phyloP scores from a whole-genome alignment of 2,797 vertebrate species.

The Urosaurus nigricauda region DNA sequence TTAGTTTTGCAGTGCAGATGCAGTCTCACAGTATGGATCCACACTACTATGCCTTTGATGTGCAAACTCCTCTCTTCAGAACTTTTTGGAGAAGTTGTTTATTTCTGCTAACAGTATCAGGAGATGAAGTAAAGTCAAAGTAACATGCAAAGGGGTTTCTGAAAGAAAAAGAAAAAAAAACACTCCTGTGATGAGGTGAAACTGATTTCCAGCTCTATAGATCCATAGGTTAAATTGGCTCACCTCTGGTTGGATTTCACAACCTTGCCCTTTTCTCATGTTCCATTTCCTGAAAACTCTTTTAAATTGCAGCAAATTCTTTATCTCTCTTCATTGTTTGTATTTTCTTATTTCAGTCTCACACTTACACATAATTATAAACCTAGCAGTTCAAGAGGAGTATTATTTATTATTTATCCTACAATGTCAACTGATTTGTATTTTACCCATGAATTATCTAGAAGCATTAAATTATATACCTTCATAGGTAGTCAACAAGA shows the following conservation, averaged over 20 bases:
- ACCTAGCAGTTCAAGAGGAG: constrained; percentile 72
- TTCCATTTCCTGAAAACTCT: constrained; percentile 62
- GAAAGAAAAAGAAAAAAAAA: neutral
- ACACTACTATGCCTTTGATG: neutral
- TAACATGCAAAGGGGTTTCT: too few species aligned
- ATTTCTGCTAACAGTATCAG: neutral
- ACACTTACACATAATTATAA: constrained; percentile 75
- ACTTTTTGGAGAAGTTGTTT: constrained; percentile 3
- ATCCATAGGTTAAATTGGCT: neutral
- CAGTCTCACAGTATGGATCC: neutral
- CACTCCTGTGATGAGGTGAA: neutral
- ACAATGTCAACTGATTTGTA: constrained; percentile 68
- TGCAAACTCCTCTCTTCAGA: neutral
- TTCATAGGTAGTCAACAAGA: constrained; percentile 70
- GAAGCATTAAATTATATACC: constrained; percentile 76
- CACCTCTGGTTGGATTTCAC: constrained; percentile 34
- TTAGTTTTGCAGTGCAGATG: too few species aligned
- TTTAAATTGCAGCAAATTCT: constrained; percentile 62
- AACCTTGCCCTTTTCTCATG: constrained; percentile 48
- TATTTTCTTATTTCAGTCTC: constrained; percentile 62
- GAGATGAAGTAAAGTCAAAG: neutral
- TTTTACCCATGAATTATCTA: constrained; percentile 77
- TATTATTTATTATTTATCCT: constrained; percentile 75
- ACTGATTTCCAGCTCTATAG: neutral
- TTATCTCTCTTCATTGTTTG: constrained; percentile 51